phyloP scores from a whole-genome alignment of 2,797 vertebrate genomes.

The Microctenopoma steveboyesi region DNA sequence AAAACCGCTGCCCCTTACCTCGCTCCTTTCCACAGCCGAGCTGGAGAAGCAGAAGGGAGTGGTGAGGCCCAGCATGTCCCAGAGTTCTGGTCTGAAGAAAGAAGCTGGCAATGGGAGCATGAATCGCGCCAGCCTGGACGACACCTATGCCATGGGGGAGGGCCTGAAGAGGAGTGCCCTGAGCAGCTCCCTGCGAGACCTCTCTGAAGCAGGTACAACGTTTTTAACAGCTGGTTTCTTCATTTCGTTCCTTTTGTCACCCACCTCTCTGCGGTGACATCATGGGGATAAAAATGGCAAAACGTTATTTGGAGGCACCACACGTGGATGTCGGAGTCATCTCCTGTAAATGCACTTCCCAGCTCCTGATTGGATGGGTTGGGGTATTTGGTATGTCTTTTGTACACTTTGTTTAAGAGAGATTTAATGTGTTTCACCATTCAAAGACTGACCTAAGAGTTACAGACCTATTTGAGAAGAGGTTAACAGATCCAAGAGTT shows the following conservation, averaged over 20 bases:
- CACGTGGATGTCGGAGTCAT: constrained; percentile 48
- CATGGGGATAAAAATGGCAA: constrained; percentile 75
- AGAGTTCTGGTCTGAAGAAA: constrained; percentile 95
- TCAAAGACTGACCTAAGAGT: constrained; percentile 27
- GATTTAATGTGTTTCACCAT: constrained; percentile 19
- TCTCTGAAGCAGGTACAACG: constrained; percentile 94
- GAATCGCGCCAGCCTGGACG: constrained; percentile 94
- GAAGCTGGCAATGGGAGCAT: constrained; percentile 90
- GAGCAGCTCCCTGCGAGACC: constrained; percentile 96
- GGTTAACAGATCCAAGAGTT: neutral
- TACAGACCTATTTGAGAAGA: constrained; percentile 14
- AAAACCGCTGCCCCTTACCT: constrained; percentile 46
- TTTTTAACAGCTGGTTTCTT: constrained; percentile 24
- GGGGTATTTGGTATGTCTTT: constrained; percentile 38
- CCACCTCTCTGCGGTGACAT: constrained; percentile 42
- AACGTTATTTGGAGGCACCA: constrained; percentile 73
- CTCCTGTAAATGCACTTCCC: constrained; percentile 52
- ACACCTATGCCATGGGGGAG: constrained; percentile 94
- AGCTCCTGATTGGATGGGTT: constrained; percentile 51
- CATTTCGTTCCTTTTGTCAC: constrained; percentile 33
- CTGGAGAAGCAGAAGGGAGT: constrained; percentile 98
- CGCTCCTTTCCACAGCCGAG: constrained; percentile 86
- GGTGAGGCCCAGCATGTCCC: constrained; percentile 94
- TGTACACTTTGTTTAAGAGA: constrained; percentile 21
- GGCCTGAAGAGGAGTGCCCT: constrained; percentile 96